Conservation (phyloP, 1,140 invertebrate genomes). For the Acyrthosiphon pisum region DNA sequence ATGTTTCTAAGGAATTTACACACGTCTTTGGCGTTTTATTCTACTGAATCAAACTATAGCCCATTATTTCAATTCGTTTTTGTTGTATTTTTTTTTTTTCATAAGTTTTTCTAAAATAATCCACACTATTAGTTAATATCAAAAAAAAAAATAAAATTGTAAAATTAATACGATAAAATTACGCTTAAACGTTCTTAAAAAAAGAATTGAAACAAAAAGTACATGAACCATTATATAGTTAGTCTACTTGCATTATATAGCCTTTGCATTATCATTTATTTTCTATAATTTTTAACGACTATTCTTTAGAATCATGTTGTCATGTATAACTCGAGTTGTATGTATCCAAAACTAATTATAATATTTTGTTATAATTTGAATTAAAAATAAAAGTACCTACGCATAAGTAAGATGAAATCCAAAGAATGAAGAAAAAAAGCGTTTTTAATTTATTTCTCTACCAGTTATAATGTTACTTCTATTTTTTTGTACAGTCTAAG, state of each 20-base stretch:
- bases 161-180: background rate
- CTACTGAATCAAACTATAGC: background rate
- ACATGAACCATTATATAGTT: background rate
- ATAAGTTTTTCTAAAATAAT: constrained; percentile 5
- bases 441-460: background rate
- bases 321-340: background rate
- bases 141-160: no score
- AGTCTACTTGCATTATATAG: background rate
- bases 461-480: background rate
- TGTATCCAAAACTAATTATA: constrained; percentile 12
- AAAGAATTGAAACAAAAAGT: background rate
- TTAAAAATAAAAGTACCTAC: background rate
- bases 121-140: background rate
- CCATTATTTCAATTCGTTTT: background rate
- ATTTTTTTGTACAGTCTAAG: background rate
- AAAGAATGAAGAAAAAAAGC: background rate
- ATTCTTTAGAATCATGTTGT: background rate
- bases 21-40: background rate
- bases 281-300: background rate
- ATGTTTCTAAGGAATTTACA: constrained; percentile 4
- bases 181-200: background rate
- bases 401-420: background rate
- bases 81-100: background rate
- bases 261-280: background rate
- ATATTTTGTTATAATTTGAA: constrained; percentile 21